Evolutionary conservation across 2,888 invertebrate genomes (phyloP).

Genomic region (Himalopsyche tibetana): DNA sequence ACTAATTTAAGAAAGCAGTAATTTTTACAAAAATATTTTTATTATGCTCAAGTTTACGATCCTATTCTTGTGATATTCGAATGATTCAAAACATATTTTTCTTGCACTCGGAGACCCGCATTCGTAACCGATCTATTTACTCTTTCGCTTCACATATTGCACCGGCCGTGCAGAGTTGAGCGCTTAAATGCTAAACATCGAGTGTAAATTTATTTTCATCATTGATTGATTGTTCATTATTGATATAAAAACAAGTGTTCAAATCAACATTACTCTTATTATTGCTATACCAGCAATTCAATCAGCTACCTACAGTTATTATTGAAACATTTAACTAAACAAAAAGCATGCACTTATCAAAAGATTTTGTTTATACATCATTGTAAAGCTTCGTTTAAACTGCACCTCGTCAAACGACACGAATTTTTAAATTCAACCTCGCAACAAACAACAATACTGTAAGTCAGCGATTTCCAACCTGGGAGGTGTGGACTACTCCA

Average conservation of each 20-base stretch:
- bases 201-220: conserved; percentile 64
- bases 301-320: conserved; percentile 43
- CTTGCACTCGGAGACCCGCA: neutral
- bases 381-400: conserved; percentile 16
- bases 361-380: conserved; percentile 38
- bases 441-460: no score
- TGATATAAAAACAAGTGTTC: conserved; percentile 50
- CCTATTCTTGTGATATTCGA: neutral
- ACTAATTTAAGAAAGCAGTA: conserved; percentile 15
- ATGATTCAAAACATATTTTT: neutral
- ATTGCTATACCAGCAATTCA: conserved; percentile 20
- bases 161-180: conserved; percentile 59
- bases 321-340: conserved; percentile 55
- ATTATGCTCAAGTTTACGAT: neutral
- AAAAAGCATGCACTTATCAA: conserved; percentile 61
- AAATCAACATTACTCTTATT: conserved; percentile 41
- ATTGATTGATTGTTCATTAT: conserved; percentile 65
- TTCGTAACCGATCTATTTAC: neutral
- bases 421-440: no score
- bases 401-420: neutral
- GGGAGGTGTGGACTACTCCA: no score
- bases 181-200: conserved; percentile 61
- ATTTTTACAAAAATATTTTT: conserved; percentile 4
- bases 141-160: conserved; percentile 37
- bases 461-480: no score